Evolutionary conservation across 1,140 invertebrate genomes (phyloP).

Genomic region (Microplitis demolitor): DNA sequence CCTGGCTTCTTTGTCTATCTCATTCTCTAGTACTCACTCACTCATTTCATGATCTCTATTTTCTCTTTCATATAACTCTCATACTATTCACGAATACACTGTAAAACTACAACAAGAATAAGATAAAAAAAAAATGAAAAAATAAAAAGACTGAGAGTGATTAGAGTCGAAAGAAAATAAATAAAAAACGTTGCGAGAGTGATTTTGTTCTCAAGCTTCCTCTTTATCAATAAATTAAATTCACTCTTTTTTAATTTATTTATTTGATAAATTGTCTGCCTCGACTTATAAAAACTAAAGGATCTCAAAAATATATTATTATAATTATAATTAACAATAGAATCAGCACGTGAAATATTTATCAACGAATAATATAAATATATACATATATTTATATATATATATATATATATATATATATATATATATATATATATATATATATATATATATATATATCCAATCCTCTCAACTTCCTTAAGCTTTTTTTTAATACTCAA

Average conservation of each 20-base stretch:
- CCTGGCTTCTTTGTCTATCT: conserved; percentile 34
- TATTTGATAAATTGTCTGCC: neutral
- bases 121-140: conserved; percentile 19
- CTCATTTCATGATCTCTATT: conserved; percentile 13
- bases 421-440: no score
- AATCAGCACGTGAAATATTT: conserved; percentile 27
- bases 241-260: neutral
- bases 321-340: conserved; percentile 20
- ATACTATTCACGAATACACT: conserved; percentile 24
- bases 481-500: no score
- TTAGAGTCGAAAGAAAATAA: neutral
- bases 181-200: conserved; percentile 10
- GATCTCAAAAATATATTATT: conserved; percentile 7
- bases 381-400: conserved; percentile 7
- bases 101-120: conserved; percentile 11
- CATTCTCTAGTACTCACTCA: neutral
- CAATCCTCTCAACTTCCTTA: conserved; percentile 14
- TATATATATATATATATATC: conserved; percentile 10
- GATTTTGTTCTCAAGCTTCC: neutral
- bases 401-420: conserved; percentile 8
- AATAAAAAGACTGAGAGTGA: conserved; percentile 5
- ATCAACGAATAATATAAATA: conserved; percentile 29
- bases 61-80: conserved; percentile 20
- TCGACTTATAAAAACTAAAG: neutral
- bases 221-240: neutral